Base-by-base conservation (phyloP, 1,140 invertebrate species). In the Bombus pascuorum region DNA sequence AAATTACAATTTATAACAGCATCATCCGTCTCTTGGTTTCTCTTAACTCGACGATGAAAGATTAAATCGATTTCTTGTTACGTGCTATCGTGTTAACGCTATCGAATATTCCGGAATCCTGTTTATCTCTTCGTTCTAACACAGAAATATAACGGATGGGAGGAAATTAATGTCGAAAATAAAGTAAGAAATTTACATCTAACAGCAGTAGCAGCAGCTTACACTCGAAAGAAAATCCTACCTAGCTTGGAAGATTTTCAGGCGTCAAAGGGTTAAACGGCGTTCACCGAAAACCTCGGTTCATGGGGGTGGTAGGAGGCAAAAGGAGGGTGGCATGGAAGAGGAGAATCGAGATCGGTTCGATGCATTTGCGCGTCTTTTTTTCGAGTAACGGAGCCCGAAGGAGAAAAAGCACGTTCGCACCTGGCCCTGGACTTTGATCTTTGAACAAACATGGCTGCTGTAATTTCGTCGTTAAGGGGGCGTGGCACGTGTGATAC, bases 401-500 rank as follows among this genome's bases (percentile, higher is more conserved):
- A 80, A 57, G 39, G 44, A 62, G 42, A 68, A 53, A 34, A 37
- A n/a, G 73, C 32, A 62, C 34, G 71, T 25, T 93, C 79, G 87
- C 91, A 93, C 90, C 92, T 93, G 91, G 91, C 80, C 81, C n/a
- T 65, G 75, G 34, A 77, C 88, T 87, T 91, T 88, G 86, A 92
- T 87, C 89, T 90, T 87, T 62, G 39, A 76, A 87, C 91, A 92
- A 93, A 92, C 78, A 92, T 93, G 92, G 92, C 93, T 86, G 92
- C 92, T 89, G 83, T 88, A 91, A 92, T 89, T 91, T 91, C 83
- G 88, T 90, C 79, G 91, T 92, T 90, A 90, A 91, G 85, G 79
- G 88, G 93, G 93, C 92, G 93, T 92, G 92, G 92, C 92, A 89
- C 85, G 79, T 59, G 83, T 86, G 92, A 93, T 93, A 91, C 91